Evolutionary conservation across 2,888 invertebrate species (phyloP), one percentile per base, ranked within the genome.

Genomic region (Oscheius sp.): DNA sequence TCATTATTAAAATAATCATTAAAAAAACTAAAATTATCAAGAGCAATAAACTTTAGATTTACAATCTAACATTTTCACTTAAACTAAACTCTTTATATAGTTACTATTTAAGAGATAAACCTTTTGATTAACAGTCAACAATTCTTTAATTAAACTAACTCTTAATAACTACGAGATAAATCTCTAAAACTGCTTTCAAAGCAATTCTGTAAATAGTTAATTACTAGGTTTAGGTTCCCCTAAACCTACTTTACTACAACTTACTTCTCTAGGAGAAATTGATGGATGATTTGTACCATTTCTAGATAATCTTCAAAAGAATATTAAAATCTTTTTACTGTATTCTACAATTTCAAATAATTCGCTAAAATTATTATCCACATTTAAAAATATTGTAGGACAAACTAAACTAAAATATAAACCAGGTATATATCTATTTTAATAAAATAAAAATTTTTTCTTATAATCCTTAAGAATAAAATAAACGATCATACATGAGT

Each of bases 201-300:
- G 83, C 83, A 83, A 63, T 75, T 76, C 68, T 72, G 79, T 48
- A 70, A 70, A 79, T 81, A 83, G 78, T 80, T 81, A 73, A 70
- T 75, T 82, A 79, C 79, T 82, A 84, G 80, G 74, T 78, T 75
- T 55, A 84, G 79, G 79, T 84, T 84, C 84, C 84, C 81, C 79
- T 84, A 83, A 79, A 79, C 66, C 81, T 84, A 84, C 84, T 84
- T 82, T 84, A 84, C 84, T 84, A 84, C 84, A 84, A 84, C 84
- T 84, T 84, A 84, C 83, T 84, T 78, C 82, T 79, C 79, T 83
- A 76, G 81, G 76, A 79, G 82, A 79, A 84, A 81, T 84, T 84
- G 84, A 84, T 83, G 84, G 84, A 84, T 83, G 83, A 83, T 84
- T 84, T 83, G 84, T 79, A 84, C 83, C 83, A 86, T 42, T 76